Percentiles rank a stretch among this genome's conserved stretches.
These are phyloP conservation scores for Myiozetetes cayanensis DNA, from an alignment of 2,113 vertebrate species.

Conservation along the genomic window DNA sequence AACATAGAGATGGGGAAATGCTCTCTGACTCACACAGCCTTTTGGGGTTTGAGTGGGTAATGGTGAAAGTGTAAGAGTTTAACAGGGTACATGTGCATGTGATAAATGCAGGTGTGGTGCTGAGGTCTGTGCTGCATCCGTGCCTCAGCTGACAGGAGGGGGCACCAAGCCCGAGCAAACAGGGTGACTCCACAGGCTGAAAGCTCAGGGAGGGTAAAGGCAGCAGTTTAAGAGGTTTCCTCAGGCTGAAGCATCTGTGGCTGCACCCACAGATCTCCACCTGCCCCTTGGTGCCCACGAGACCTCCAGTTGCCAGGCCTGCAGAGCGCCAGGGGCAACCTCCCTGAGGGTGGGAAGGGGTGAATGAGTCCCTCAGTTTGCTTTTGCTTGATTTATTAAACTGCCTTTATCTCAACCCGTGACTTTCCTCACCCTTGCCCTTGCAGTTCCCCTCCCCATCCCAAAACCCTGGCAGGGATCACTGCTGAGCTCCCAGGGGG, in stretches of 20 bases:
- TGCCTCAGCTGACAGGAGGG: background rate
- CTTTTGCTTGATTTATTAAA: background rate
- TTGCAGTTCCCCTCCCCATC: background rate
- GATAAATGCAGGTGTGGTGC: accelerated
- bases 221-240: background rate
- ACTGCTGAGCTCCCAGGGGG: background rate
- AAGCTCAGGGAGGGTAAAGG: background rate
- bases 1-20: background rate
- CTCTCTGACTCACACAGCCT: background rate
- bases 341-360: background rate
- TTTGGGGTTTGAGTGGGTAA: background rate
- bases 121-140: background rate
- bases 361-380: background rate
- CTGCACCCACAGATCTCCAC: background rate
- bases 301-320: background rate
- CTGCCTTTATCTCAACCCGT: background rate
- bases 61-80: background rate
- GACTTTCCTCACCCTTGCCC: background rate
- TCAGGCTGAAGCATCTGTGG: background rate
- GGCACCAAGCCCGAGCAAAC: background rate
- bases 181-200: accelerated
- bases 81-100: background rate
- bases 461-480: background rate
- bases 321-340: no score
- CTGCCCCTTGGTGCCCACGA: background rate